Conservation (phyloP, 37 sponge, comb jelly and placozoan species). For the Ianthella basta region DNA sequence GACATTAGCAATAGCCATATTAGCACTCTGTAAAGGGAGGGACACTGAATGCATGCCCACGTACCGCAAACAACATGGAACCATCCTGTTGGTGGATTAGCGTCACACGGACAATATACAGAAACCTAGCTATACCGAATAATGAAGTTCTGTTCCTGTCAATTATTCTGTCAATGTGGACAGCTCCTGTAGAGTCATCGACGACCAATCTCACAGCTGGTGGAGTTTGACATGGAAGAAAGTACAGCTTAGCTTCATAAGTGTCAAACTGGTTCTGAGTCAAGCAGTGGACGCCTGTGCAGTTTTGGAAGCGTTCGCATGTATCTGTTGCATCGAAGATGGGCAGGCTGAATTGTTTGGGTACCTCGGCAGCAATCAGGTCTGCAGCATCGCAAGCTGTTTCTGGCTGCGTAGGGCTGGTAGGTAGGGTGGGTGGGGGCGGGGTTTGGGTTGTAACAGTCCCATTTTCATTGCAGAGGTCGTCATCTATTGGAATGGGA, state of each 20-base stretch:
- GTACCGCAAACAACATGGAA: not conserved
- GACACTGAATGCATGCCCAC: not conserved
- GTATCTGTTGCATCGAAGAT: not conserved
- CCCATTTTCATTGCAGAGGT: not conserved
- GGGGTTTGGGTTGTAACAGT: not conserved
- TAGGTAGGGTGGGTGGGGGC: not conserved
- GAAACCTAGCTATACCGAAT: not conserved
- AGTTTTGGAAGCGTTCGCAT: not conserved
- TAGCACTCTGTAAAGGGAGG: too few relatives aligned
- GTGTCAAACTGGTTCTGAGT: not conserved
- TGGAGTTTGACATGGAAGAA: constrained; percentile 6
- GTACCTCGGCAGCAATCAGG: not conserved
- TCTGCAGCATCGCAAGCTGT: not conserved
- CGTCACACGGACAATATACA: not conserved
- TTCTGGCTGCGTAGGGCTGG: not conserved
- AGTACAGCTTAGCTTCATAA: not conserved
- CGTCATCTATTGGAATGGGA: constrained; percentile 2
- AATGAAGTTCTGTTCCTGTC: constrained; percentile 7
- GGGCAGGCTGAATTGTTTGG: not conserved
- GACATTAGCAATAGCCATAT: too few relatives aligned
- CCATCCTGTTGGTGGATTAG: not conserved
- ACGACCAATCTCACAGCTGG: not conserved
- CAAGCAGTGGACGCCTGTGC: not conserved
- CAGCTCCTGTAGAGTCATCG: not conserved
- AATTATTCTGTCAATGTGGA: not conserved